These are phyloP conservation scores for Scaptomyza cyrtandrae DNA, from an alignment of 2,888 invertebrate genomes.

Conservation along the genomic window DNA sequence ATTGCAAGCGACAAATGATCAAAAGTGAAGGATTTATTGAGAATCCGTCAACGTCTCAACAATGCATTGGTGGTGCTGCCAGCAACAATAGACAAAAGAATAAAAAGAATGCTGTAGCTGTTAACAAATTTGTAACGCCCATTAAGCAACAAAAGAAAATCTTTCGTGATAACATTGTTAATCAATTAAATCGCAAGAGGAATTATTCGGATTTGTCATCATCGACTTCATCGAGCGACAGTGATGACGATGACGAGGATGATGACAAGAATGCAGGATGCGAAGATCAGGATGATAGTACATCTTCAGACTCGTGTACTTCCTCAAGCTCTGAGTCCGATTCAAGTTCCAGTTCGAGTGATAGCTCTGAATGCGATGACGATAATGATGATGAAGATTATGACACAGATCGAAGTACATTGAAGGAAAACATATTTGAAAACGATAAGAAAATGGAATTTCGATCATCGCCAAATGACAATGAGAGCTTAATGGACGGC, in stretches of 20 bases:
- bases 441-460: constrained; percentile 69
- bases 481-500: constrained; percentile 45
- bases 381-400: constrained; percentile 82
- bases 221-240: constrained; percentile 83
- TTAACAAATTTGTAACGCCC: constrained; percentile 28
- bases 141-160: constrained; percentile 58
- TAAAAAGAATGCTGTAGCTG: constrained; percentile 23
- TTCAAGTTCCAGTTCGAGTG: constrained; percentile 83
- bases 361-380: constrained; percentile 83
- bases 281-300: constrained; percentile 81
- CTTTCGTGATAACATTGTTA: constrained; percentile 54
- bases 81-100: constrained; percentile 41
- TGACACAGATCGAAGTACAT: constrained; percentile 79
- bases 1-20: constrained; percentile 66
- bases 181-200: constrained; percentile 64
- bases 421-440: constrained; percentile 76
- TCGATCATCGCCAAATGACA: constrained; percentile 47
- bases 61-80: constrained; percentile 43
- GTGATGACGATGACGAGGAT: constrained; percentile 82
- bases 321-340: constrained; percentile 83
- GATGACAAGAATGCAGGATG: constrained; percentile 72
- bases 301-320: constrained; percentile 82
- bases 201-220: constrained; percentile 83
- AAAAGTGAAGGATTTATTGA: constrained; percentile 61
- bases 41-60: constrained; percentile 71